A percentile compares a stretch with the other conserved stretches of the same genome.
Evolutionary conservation across 1,140 invertebrate species (phyloP).

Genomic region (Battus philenor): DNA sequence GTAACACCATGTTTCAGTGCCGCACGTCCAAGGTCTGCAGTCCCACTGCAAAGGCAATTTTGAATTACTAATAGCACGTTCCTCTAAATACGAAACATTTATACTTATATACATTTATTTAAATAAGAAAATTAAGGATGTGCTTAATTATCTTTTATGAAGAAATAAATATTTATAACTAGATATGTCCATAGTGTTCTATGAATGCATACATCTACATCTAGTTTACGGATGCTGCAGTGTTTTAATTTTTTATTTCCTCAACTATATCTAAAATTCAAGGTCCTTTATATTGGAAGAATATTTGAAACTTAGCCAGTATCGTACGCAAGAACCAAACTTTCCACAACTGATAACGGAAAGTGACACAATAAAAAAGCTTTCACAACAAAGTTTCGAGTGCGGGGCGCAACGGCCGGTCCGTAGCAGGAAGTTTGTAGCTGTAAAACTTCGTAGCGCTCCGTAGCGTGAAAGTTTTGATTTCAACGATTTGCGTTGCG

Average conservation of each 20-base stretch:
- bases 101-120: too few relatives aligned
- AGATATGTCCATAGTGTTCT: too few relatives aligned
- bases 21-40: slow-evolving; percentile 13
- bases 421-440: slow-evolving; percentile 75
- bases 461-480: slow-evolving; percentile 75
- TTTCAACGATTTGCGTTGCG: slow-evolving; percentile 74
- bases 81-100: not conserved
- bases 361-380: slow-evolving; percentile 72
- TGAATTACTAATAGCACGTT: not conserved
- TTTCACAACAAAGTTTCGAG: slow-evolving; percentile 71
- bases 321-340: slow-evolving; percentile 21
- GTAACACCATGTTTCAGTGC: slow-evolving; percentile 20
- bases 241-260: too few relatives aligned
- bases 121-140: too few relatives aligned
- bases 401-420: slow-evolving; percentile 53
- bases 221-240: too few relatives aligned
- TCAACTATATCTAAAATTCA: too few relatives aligned
- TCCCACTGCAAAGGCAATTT: slow-evolving; percentile 1
- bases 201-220: too few relatives aligned
- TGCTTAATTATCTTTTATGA: too few relatives aligned
- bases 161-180: too few relatives aligned
- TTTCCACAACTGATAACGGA: slow-evolving; percentile 62
- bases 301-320: not conserved
- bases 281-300: too few relatives aligned
- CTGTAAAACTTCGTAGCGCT: slow-evolving; percentile 73